A percentile compares a stretch with the other conserved stretches of the same genome.
Evolutionary conservation across 2,113 vertebrate genomes (phyloP).

Genomic region (Fregata magnificens): DNA sequence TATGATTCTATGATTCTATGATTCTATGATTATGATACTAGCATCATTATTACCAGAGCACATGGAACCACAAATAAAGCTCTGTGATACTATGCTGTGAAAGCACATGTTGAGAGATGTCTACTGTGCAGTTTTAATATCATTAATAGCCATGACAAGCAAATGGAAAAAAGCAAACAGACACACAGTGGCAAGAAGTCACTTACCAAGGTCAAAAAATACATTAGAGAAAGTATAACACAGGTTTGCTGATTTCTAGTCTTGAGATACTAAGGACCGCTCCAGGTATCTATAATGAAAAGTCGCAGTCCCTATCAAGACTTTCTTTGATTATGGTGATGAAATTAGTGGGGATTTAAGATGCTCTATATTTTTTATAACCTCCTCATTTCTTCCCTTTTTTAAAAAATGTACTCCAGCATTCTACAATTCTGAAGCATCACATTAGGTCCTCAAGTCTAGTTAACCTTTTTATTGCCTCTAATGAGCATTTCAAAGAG

Average conservation of each 20-base stretch:
- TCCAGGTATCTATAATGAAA: not conserved
- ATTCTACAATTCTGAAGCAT: not conserved
- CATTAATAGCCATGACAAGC: not conserved
- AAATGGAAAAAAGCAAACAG: not conserved
- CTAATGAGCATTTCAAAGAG: not conserved
- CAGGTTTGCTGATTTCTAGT: not conserved
- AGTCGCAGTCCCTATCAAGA: not conserved
- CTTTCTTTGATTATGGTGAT: not conserved
- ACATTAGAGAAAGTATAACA: not conserved
- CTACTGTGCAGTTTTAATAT: not conserved
- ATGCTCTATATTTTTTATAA: not conserved
- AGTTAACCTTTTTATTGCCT: not conserved
- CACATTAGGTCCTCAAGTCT: not conserved
- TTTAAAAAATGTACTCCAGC: not conserved
- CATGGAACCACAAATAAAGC: not conserved
- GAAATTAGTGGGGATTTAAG: not conserved
- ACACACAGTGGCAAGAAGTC: not conserved
- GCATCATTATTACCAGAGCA: not conserved
- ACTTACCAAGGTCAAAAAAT: not conserved
- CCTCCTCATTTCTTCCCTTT: not conserved
- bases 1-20: too few relatives aligned
- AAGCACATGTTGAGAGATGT: not conserved
- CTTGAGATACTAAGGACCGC: not conserved
- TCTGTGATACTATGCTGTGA: not conserved
- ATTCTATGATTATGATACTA: not conserved